A percentile compares a stretch with the other conserved stretches of the same genome.
These are phyloP conservation scores for Drosophila bocqueti DNA, from an alignment of 1,140 invertebrate species.

Conservation along the genomic window DNA sequence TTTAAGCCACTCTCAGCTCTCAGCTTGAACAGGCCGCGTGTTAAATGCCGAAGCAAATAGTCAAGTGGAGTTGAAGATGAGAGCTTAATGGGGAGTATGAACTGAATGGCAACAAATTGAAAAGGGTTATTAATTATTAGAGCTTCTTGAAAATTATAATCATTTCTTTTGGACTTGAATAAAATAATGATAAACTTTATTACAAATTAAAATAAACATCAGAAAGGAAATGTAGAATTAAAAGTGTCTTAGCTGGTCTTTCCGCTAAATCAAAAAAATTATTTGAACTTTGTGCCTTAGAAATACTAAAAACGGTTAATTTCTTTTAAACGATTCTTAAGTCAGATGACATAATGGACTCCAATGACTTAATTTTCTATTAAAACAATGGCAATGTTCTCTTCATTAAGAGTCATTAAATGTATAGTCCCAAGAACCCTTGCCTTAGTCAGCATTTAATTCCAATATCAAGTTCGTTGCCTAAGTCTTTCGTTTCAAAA, in stretches of 20 bases:
- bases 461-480: constrained; percentile 68
- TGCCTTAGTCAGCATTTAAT: not conserved
- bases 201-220: too few species aligned
- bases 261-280: not conserved
- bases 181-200: not conserved
- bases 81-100: constrained; percentile 5
- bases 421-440: not conserved
- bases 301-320: not conserved
- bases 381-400: not conserved
- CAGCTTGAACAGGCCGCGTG: constrained; percentile 28
- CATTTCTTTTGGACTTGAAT: not conserved
- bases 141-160: not conserved
- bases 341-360: not conserved
- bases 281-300: not conserved
- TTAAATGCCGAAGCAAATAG: constrained; percentile 27
- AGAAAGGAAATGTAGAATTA: not conserved
- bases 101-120: not conserved
- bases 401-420: not conserved
- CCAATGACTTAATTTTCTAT: not conserved
- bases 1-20: constrained; percentile 4
- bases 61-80: constrained; percentile 28
- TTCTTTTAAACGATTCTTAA: not conserved
- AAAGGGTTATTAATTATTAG: not conserved
- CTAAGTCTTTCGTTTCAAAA: constrained; percentile 71
- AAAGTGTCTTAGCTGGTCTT: not conserved